phyloP scores from a whole-genome alignment of 2,797 vertebrate genomes.

The Chloroceryle inda region DNA sequence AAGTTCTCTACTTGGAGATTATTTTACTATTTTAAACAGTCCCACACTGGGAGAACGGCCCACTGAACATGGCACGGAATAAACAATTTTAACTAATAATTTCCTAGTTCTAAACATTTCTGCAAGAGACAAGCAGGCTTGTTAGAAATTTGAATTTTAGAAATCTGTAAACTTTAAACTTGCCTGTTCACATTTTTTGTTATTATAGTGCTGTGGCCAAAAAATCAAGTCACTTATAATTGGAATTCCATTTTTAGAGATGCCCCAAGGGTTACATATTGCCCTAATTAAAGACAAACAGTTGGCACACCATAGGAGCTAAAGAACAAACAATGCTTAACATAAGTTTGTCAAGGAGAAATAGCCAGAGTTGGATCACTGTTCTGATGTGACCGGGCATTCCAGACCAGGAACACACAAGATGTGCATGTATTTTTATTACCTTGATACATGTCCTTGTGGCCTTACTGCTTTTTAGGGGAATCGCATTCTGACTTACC shows the following conservation, averaged over 20 bases:
- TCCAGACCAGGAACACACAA: background rate
- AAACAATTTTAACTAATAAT: background rate
- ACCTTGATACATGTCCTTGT: background rate
- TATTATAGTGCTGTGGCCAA: background rate
- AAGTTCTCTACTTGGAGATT: background rate
- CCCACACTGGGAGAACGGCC: rapidly evolving
- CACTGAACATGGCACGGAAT: background rate
- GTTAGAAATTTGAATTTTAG: conserved; percentile 2
- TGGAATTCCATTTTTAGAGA: background rate
- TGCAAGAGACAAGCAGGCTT: background rate
- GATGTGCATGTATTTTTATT: background rate
- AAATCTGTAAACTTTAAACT: background rate
- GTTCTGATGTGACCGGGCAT: background rate
- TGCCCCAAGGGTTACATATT: background rate
- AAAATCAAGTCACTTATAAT: background rate
- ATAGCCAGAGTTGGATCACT: background rate
- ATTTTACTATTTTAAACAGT: background rate
- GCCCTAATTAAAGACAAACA: background rate
- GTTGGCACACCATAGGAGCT: background rate
- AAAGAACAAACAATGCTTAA: background rate
- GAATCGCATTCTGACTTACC: background rate
- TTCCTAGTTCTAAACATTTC: background rate
- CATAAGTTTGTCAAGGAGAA: background rate
- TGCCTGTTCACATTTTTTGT: background rate
- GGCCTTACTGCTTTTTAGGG: background rate